Percentiles rank a stretch among this genome's conserved stretches.
Conservation (phyloP, 2,113 vertebrate genomes). For the Phylloscopus trochilus region DNA sequence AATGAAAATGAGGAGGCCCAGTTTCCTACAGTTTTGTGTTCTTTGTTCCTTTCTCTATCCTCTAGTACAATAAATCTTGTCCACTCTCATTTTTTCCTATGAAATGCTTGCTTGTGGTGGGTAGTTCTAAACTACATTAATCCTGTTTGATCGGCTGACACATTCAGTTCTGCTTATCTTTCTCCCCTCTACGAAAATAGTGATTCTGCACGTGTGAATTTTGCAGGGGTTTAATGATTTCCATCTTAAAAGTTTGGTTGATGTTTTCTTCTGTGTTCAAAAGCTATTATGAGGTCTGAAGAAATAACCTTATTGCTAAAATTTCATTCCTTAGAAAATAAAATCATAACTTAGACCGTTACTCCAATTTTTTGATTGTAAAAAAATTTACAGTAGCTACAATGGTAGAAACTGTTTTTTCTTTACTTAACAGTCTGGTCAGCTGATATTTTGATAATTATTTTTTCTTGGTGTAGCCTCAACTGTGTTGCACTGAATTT, state of each 20-base stretch:
- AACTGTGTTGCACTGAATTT: not conserved
- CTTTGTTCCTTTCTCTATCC: not conserved
- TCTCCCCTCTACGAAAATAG: not conserved
- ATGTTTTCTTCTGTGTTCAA: not conserved
- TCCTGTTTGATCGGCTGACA: not conserved
- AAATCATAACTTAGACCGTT: not conserved
- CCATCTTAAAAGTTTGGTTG: not conserved
- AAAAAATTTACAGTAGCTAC: not conserved
- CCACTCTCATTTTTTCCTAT: not conserved
- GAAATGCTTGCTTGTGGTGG: not conserved
- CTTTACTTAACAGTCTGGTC: not conserved
- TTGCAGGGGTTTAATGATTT: not conserved
- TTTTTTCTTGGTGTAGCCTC: not conserved
- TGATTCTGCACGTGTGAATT: not conserved
- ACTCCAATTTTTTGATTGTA: not conserved
- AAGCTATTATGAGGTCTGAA: not conserved
- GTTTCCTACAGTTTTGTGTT: slow-evolving; percentile 30
- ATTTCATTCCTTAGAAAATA: not conserved
- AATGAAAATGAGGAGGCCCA: slow-evolving; percentile 44
- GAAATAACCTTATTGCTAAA: not conserved
- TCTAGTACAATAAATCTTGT: slow-evolving; percentile 16
- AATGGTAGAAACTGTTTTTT: not conserved
- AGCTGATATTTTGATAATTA: not conserved
- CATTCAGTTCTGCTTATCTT: not conserved
- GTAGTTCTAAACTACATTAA: not conserved